These are phyloP conservation scores for Tricholauxania praeusta DNA, from an alignment of 2,888 invertebrate species.

Conservation along the genomic window DNA sequence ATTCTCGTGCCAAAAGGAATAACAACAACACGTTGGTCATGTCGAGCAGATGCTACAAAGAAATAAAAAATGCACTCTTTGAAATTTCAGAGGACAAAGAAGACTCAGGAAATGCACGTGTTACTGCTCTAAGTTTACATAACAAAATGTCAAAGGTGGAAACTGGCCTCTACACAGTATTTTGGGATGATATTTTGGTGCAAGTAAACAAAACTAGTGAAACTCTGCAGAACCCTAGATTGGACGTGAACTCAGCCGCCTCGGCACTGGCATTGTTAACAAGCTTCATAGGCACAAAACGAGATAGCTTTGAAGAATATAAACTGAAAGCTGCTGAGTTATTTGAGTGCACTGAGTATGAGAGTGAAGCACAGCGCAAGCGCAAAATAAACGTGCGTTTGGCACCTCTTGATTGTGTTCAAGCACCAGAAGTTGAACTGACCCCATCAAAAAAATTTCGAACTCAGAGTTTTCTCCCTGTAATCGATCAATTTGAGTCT, in stretches of 20 bases:
- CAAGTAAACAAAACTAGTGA: too few species aligned
- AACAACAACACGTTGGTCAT: too few species aligned
- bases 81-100: too few species aligned
- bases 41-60: too few species aligned
- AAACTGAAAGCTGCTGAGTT: neutral
- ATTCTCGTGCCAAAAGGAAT: too few species aligned
- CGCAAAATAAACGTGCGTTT: neutral
- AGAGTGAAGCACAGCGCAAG: neutral
- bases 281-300: neutral
- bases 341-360: neutral
- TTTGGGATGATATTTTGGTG: too few species aligned
- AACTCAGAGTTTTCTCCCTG: constrained; percentile 5
- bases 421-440: constrained; percentile 1
- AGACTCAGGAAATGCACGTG: too few species aligned
- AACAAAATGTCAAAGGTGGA: too few species aligned
- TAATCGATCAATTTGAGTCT: neutral
- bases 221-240: neutral
- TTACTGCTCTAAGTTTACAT: too few species aligned
- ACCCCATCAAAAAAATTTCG: neutral
- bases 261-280: neutral
- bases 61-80: too few species aligned
- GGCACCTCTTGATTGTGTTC: neutral
- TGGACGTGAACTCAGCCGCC: neutral
- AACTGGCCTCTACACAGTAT: too few species aligned
- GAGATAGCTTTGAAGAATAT: neutral